Evolutionary conservation across 1,140 invertebrate genomes (phyloP), one percentile per base, ranked within the genome.

Genomic region (Episyrphus balteatus): DNA sequence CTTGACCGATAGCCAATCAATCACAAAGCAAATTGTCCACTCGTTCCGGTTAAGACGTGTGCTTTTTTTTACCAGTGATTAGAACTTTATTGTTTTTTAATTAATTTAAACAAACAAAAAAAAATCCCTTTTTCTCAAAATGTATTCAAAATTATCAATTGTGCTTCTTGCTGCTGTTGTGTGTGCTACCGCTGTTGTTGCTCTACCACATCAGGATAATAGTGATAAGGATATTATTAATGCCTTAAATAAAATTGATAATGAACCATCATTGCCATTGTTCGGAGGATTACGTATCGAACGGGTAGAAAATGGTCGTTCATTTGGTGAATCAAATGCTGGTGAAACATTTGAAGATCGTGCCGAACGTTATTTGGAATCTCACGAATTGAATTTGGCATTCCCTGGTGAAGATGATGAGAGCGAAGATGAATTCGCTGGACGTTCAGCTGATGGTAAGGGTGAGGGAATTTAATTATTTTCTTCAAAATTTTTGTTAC

Each of bases 161-260:
- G 62, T 61, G 53, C 57, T 66, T 44, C 53, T 63, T 49, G 63
- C 62, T 44, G 56, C 57, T 49, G 58, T 66, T 50, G 60, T 59
- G 52, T 65, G 62, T 55, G 55, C 58, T 43, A 54, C 58, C 40
- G 21, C 21, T 26, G 21, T n/a, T n/a, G 32, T 56, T 19, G 61
- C 61, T 14, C 37, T 66, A 43, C 60, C 63, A 34, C 61, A 59
- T 54, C 61, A 62, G 55, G 63, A 65, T 56, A 55, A 44, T 47
- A 57, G 57, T 21, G 71, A 74, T 55, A 59, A 60, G 49, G 60
- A 73, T 48, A 51, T 73, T 53, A 58, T 70, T 37, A 58, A 58
- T 42, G 65, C 70, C 56, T 59, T 74, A 49, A 66, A 73, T 41
- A 62, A 57, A 52, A 51, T 73, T 45, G 66, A 73, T 54, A 58